Conservation (phyloP, 2,113 vertebrate species). For the Candoia aspera region DNA sequence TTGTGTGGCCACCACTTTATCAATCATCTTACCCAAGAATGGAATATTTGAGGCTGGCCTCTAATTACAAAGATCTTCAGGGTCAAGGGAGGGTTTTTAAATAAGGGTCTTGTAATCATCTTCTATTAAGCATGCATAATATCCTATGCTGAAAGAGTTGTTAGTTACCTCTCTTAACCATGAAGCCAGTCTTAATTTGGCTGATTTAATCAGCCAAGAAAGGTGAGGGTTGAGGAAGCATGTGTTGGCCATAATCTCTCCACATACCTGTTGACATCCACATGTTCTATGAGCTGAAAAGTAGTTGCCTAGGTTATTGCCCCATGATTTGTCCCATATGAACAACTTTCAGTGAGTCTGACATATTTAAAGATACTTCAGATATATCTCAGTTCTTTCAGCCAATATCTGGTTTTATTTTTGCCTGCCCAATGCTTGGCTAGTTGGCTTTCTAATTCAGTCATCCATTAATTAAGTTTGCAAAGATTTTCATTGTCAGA, state of each 20-base stretch:
- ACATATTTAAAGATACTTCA: conserved; percentile 16
- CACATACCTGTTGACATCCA: background rate
- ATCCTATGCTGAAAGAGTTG: background rate
- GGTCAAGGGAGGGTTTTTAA: background rate
- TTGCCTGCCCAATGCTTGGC: conserved; percentile 6
- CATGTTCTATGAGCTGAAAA: background rate
- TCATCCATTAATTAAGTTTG: conserved; percentile 42
- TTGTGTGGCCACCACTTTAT: background rate
- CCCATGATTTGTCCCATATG: background rate
- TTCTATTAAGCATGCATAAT: background rate
- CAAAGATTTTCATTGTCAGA: conserved; percentile 50
- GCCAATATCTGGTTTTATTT: background rate
- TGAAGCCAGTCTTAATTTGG: background rate
- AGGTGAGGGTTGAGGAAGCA: background rate
- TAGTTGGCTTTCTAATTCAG: background rate
- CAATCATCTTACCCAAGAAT: background rate
- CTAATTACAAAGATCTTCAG: background rate
- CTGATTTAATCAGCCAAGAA: background rate
- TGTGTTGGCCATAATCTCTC: background rate
- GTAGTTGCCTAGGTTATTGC: background rate
- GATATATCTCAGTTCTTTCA: conserved; percentile 2
- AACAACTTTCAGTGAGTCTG: background rate
- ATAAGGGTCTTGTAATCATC: background rate
- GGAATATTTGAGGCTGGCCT: background rate
- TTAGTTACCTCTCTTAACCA: background rate